Evolutionary conservation across 2,113 vertebrate genomes (phyloP).

Genomic region (Donacobius atricapilla): DNA sequence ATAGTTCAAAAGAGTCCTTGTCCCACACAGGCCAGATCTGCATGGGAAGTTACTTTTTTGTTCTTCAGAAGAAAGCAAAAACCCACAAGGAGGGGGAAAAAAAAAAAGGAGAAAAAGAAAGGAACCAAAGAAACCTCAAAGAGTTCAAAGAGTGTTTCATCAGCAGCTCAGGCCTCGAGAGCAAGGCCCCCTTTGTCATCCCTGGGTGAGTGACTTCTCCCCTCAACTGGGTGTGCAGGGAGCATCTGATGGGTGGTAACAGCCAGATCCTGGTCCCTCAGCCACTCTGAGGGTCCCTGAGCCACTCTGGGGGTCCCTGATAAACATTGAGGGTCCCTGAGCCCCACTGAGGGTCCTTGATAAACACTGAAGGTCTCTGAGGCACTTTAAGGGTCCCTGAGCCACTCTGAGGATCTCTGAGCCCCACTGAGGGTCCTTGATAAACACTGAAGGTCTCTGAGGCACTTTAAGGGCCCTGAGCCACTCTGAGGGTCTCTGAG

Average conservation of each 20-base stretch:
- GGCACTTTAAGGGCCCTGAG: too few species aligned
- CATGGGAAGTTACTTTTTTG: constrained; percentile 47
- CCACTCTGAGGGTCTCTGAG: not conserved
- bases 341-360: not conserved
- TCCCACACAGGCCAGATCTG: not conserved
- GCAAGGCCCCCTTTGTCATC: not conserved
- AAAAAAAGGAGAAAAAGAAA: not conserved
- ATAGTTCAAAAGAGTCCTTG: constrained; percentile 31
- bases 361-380: rapidly evolving
- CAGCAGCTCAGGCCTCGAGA: not conserved
- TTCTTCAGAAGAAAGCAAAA: constrained; percentile 58
- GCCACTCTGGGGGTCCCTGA: rapidly evolving
- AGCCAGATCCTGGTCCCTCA: not conserved
- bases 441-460: rapidly evolving
- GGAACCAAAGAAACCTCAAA: constrained; percentile 49
- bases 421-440: not conserved
- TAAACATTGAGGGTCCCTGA: not conserved
- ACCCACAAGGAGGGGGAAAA: not conserved
- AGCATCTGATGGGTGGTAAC: not conserved
- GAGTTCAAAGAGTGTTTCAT: constrained; percentile 31
- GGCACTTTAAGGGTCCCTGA: rapidly evolving
- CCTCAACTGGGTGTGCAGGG: not conserved
- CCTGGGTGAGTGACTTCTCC: not conserved
- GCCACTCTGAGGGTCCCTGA: not conserved
- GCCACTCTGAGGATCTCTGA: rapidly evolving